Evolutionary conservation across 1,140 invertebrate species (phyloP).

Genomic region (Dreissena polymorpha): DNA sequence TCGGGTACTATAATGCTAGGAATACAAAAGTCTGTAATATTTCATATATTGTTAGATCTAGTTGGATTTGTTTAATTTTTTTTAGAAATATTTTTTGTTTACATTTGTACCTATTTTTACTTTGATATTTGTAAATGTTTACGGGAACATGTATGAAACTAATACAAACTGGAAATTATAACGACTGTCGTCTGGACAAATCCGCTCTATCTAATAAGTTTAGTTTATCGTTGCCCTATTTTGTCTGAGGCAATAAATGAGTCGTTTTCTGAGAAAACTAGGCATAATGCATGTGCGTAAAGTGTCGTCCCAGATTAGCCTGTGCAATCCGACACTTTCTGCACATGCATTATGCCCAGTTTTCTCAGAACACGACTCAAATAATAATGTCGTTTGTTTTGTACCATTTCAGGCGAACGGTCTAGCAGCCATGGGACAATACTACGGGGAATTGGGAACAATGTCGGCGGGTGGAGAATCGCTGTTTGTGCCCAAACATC

Average conservation of each 20-base stretch:
- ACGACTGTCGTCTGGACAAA: not conserved
- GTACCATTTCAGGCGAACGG: conserved; percentile 87
- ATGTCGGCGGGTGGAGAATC: not conserved
- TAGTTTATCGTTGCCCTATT: not conserved
- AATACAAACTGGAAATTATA: not conserved
- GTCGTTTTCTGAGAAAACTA: too few relatives aligned
- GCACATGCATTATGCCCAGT: too few relatives aligned
- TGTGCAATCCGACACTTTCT: too few relatives aligned
- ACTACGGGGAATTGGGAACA: conserved; percentile 88
- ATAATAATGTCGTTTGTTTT: not conserved
- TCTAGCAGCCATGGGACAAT: conserved; percentile 89
- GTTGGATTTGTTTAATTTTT: too few relatives aligned
- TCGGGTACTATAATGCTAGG: too few relatives aligned
- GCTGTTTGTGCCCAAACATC: not conserved
- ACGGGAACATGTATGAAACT: not conserved
- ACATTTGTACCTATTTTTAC: not conserved
- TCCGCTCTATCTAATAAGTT: not conserved
- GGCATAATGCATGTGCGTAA: too few relatives aligned
- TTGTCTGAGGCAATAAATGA: too few relatives aligned
- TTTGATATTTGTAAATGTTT: not conserved
- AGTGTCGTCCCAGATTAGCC: too few relatives aligned
- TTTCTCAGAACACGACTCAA: too few relatives aligned
- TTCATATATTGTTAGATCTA: too few relatives aligned
- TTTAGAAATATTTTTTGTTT: not conserved
- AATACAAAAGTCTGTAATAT: too few relatives aligned